Base-by-base conservation (phyloP, 1,140 invertebrate genomes). In the Chironomus striatipennis region DNA sequence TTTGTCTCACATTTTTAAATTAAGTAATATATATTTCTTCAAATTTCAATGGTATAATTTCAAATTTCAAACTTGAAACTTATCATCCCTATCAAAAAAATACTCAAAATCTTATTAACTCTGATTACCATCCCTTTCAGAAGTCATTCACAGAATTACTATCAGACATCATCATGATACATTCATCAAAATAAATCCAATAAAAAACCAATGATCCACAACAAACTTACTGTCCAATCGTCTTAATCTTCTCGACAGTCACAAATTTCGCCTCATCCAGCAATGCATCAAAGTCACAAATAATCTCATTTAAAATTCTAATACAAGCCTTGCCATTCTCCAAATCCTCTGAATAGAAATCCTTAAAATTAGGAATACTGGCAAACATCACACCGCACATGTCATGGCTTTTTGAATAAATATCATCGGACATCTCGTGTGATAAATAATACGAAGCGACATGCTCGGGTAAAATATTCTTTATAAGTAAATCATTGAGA, bases 201-300 rank as follows among this genome's bases (percentile, higher is more conserved):
- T 57, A 57, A 57, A 57, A 57, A 57, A 57, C 5, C 47, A 57
- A 57, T 57, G 12, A n/a, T 57, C n/a, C 12, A 57, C 0, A 70
- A 20, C 7, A 1, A 70, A 70, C 65, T 70, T 70, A 70, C 65
- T 70, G 65, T 42, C 95, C 95, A 42, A 99, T 96, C 0, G 97
- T 99, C 85, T 99, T 99, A 70, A 99, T 98, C 87, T 99, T 99
- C 83, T 99, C 98, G 75, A 99, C 94, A 74, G 90, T 91, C 18
- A 89, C 89, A 81, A 98, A 99, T 15, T 92, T 87, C 24, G 91
- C 88, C 79, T 98, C 94, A 79, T 95, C 93, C 74, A 98, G 82
- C 9, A 98, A 83, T 84, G 96, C 92, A 82, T 98, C 96, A 85
- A 97, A 96, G 85, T 96, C 94, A 81, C 78, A 83, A 80, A 99